Conservation (phyloP, 1,140 invertebrate genomes). For the Camponotus pennsylvanicus region DNA sequence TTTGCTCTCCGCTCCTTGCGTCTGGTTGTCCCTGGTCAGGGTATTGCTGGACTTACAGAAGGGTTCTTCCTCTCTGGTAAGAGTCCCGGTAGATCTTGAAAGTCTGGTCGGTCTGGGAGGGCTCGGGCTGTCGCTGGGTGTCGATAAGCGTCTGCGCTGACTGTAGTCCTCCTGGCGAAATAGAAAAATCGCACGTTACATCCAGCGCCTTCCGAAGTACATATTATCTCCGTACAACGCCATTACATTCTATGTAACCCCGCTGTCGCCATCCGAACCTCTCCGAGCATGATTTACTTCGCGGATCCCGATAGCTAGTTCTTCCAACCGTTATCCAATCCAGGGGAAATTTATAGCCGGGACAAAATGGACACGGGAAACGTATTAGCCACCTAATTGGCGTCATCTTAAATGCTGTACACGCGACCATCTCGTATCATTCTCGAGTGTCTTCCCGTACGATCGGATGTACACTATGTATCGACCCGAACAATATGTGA, state of each 20-base stretch:
- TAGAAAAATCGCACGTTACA: slow-evolving; percentile 34
- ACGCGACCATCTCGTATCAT: not conserved
- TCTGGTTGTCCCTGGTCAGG: slow-evolving; percentile 80
- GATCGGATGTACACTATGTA: not conserved
- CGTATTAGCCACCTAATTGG: not conserved
- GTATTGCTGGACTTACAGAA: slow-evolving; percentile 81
- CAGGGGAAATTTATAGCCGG: slow-evolving; percentile 19
- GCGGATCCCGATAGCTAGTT: not conserved
- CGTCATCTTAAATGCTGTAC: not conserved
- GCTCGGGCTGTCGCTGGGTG: slow-evolving; percentile 90
- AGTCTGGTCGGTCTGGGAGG: slow-evolving; percentile 84
- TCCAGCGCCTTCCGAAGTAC: slow-evolving; percentile 21
- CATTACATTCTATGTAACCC: not conserved
- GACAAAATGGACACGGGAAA: not conserved
- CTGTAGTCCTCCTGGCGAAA: slow-evolving; percentile 88
- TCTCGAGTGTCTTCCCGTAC: not conserved
- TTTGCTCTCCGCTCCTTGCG: slow-evolving; percentile 82
- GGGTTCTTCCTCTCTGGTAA: slow-evolving; percentile 81
- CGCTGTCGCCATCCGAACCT: not conserved
- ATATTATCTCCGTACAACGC: slow-evolving; percentile 28
- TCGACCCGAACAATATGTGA: not conserved
- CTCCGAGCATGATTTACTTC: slow-evolving; percentile 28
- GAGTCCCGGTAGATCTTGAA: slow-evolving; percentile 82
- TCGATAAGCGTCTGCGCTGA: slow-evolving; percentile 90
- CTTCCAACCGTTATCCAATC: not conserved